Evolutionary conservation across 2,888 invertebrate genomes (phyloP).

Genomic region (Diaphora mendica): DNA sequence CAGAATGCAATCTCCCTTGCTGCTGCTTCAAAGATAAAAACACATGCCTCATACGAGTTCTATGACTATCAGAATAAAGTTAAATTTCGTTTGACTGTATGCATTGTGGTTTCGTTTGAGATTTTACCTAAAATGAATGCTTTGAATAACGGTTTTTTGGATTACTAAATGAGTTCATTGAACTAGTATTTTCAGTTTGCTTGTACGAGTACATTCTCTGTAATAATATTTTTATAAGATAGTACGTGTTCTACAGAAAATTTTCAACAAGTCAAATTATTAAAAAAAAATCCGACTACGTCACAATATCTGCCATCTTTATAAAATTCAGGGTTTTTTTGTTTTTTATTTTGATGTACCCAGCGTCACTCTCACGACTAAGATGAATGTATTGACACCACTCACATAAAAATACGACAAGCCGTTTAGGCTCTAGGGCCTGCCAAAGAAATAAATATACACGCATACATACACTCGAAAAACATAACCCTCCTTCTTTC

Average conservation of each 20-base stretch:
- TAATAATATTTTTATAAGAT: not conserved
- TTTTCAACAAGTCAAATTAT: not conserved
- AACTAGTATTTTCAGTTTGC: not conserved
- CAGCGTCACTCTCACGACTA: too few species aligned
- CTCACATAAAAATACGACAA: too few species aligned
- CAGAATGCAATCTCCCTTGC: slow-evolving; percentile 74
- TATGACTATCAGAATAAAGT: slow-evolving; percentile 39
- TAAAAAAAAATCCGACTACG: too few species aligned
- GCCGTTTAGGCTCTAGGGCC: too few species aligned
- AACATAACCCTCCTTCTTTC: too few species aligned
- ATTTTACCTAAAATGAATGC: slow-evolving; percentile 59
- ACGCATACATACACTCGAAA: too few species aligned
- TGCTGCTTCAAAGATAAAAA: slow-evolving; percentile 65
- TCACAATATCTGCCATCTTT: too few species aligned
- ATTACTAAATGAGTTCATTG: slow-evolving; percentile 47
- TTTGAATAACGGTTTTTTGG: slow-evolving; percentile 52
- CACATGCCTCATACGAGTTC: slow-evolving; percentile 29
- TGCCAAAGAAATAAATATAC: too few species aligned
- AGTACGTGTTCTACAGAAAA: not conserved
- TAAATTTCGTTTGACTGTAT: slow-evolving; percentile 26
- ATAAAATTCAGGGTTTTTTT: too few species aligned
- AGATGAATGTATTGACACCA: too few species aligned
- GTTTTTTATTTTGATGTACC: too few species aligned
- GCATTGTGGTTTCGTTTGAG: slow-evolving; percentile 46
- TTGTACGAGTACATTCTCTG: not conserved